Base-by-base conservation (phyloP, 30 jellyfish, hydroid and myxozoan genomes). In the Hydractinia symbiolongicarpus region DNA sequence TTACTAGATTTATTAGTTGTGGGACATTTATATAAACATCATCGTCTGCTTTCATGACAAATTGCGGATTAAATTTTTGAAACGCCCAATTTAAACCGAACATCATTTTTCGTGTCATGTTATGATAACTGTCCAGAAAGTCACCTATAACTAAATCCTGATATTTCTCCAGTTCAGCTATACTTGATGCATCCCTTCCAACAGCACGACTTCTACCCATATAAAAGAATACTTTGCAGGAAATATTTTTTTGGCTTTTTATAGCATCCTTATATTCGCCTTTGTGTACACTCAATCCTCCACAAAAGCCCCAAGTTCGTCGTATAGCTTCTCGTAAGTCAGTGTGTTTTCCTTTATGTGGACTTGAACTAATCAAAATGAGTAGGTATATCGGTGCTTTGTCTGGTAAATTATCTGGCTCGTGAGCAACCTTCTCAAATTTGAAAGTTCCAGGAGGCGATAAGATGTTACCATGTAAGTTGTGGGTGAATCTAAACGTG, bases 261-360 rank as follows among this genome's bases (percentile, higher is more conserved):
- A 64, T 6, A 64, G 74, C 19, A n/a, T 7, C 9, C 0, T 7
- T n/a, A 6, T 13, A n/a, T 44, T 13, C 8, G 74, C 40, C 40
- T 64, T n/a, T 64, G 7, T 13, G 74, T 13, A n/a, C 17, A 13
- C 19, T 64, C 7, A 64, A 64, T 4, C 17, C 16, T 7, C 4
- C 74, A 13, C 74, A 64, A 7, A n/a, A n/a, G 19, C 74, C 74
- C 74, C 74, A 64, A 7, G 74, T 64, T n/a, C 17, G 19, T 64
- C 74, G 74, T 64, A 64, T 64, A 13, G 74, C 74, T 51, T 64
- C 52, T n/a, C 74, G 74, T 4, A 64, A 51, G 19, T 84, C 74
- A 64, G 74, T 51, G 4, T 64, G 74, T 64, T 64, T 64, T 6
- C 40, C 74, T n/a, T 64, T 51, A 51, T 64, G 16, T 6, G 74